phyloP scores from a whole-genome alignment of 2,113 vertebrate genomes.

The Saimiri boliviensis region DNA sequence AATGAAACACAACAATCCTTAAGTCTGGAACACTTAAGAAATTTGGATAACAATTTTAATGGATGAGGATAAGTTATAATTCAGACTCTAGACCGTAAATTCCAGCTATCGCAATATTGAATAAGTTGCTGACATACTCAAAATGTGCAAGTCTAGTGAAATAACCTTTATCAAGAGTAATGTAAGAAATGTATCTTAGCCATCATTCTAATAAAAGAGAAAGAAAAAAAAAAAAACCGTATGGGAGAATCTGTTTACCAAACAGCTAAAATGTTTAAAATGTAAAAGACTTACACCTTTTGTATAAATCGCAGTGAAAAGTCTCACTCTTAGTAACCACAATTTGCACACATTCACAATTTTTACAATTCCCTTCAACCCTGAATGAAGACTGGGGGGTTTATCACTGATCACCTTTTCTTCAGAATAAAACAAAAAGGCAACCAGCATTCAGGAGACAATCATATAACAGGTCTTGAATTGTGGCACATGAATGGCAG shows the following conservation, averaged over 20 bases:
- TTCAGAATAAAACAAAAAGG: conserved; percentile 34
- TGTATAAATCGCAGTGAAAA: background rate
- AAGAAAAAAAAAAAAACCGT: background rate
- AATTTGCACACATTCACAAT: background rate
- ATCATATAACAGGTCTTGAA: background rate
- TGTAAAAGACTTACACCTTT: background rate
- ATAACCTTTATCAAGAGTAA: background rate
- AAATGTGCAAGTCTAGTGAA: background rate
- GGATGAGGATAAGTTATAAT: background rate
- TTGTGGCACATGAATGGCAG: background rate
- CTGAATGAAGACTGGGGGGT: background rate
- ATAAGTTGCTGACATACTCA: background rate
- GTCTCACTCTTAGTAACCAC: background rate
- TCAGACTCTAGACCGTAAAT: background rate
- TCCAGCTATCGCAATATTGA: conserved; percentile 8
- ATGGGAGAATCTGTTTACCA: background rate
- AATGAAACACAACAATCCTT: background rate
- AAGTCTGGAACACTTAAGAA: conserved; percentile 19
- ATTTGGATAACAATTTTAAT: background rate
- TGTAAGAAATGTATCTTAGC: background rate
- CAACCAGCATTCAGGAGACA: background rate
- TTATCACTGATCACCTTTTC: background rate
- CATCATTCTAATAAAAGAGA: background rate
- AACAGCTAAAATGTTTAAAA: background rate
- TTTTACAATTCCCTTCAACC: conserved; percentile 18